Percentiles rank a stretch among this genome's conserved stretches.
phyloP scores from a whole-genome alignment of 2,888 invertebrate species.

The Dioctria linearis region DNA sequence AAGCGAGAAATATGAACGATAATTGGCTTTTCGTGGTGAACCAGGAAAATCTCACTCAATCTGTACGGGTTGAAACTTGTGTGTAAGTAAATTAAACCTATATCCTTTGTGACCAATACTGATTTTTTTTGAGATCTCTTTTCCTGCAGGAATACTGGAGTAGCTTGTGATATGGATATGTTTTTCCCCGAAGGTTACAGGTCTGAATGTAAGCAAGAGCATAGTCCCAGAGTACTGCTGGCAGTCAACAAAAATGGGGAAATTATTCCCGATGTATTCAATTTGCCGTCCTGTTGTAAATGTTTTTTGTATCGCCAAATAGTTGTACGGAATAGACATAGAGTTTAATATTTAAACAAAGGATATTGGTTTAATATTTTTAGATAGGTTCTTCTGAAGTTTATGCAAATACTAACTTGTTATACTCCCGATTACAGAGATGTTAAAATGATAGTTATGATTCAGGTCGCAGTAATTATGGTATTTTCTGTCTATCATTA shows the following conservation, averaged over 20 bases:
- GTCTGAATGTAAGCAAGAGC: conserved; percentile 75
- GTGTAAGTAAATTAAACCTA: conserved; percentile 52
- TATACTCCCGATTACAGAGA: no score
- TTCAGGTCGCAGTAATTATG: no score
- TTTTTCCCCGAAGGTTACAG: conserved; percentile 71
- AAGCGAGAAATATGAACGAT: conserved; percentile 73
- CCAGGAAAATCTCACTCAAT: conserved; percentile 76
- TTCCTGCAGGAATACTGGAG: neutral
- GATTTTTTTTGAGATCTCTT: no score
- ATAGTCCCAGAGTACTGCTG: conserved; percentile 71
- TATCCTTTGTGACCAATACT: no score
- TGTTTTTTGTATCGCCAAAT: conserved; percentile 69
- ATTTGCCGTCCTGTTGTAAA: conserved; percentile 80
- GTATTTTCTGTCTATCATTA: no score
- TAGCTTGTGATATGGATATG: conserved; percentile 71
- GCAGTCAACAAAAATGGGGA: conserved; percentile 70
- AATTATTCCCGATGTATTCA: conserved; percentile 71
- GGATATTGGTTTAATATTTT: no score
- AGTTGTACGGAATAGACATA: neutral
- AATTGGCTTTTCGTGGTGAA: conserved; percentile 80
- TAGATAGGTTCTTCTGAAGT: no score
- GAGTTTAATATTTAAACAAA: no score
- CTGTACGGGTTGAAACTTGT: conserved; percentile 79
- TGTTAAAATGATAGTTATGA: no score
- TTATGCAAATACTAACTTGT: no score